Evolutionary conservation across 2,888 invertebrate genomes (phyloP), one percentile per base, ranked within the genome.

Genomic region (Phorcus lineatus): DNA sequence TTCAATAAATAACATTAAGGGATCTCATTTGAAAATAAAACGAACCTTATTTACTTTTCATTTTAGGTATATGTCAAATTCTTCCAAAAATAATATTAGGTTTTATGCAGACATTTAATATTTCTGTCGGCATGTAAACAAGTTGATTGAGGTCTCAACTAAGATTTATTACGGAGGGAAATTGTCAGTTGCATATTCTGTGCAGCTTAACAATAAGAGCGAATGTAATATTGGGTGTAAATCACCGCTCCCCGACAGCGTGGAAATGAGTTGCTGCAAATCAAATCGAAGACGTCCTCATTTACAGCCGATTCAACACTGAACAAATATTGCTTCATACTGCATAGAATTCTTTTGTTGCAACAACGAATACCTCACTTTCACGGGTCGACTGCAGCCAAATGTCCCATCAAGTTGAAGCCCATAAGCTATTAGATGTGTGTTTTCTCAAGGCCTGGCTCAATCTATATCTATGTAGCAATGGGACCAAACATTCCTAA

Each of bases 381-480:
- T 31, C 70, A 36, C 17, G 19, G 70, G 47, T 47, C 19, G 36
- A 70, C 16, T 70, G 70, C 70, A 36, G n/a, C 40, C 36, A 70
- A 70, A 70, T 40, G 70, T 19, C 28, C 19, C 31, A 19, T 28
- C 36, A 31, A 19, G 36, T 40, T 19, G 19, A 70, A 70, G 70
- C 70, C 70, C 36, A 70, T 40, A 70, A 70, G 70, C 70, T 70
- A 70, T 70, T 70, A 70, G 70, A 36, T 70, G 70, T 28, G 40
- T 70, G 70, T 70, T 40, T 70, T 70, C 70, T 11, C 70, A 31
- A 24, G 16, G 36, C 70, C 67, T 31, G 36, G 16, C 19, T 70
- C 70, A 70, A 70, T 70, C 40, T 36, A 70, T 70, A 70, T 70
- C 70, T 70, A 70, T 40, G 40, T 70, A 40, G 36, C 19, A 70